Evolutionary conservation across 2,888 invertebrate species (phyloP), one percentile per base, ranked within the genome.

Genomic region (Rugalucina vietnamica): DNA sequence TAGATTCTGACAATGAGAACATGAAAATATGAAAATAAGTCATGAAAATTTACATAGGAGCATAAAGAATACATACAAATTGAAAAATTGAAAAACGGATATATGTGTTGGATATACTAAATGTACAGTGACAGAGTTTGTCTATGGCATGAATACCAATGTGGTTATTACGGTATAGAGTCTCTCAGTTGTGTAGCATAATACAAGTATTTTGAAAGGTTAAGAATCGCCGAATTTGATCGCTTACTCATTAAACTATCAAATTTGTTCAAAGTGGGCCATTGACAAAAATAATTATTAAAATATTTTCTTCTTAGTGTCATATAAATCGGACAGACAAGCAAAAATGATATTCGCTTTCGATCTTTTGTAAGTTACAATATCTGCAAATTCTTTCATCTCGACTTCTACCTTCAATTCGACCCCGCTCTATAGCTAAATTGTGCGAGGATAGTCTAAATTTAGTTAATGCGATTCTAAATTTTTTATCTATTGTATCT

Each of bases 361-460:
- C 70, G 21, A 73, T 71, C 37, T 12, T 14, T 32, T 73, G n/a
- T 36, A 73, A 27, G 34, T 72, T 70, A 73, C 81, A 81, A 29
- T 54, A 24, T 18, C 29, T 70, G 27, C 57, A 75, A n/a, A n/a
- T 60, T 77, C 77, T 54, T 65, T 81, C 65, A 18, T 65, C 50
- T 73, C 76, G 39, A 43, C 43, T 32, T 12, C n/a, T 77, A 37
- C 65, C 36, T 29, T 34, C 27, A 49, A 60, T 32, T 81, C 81
- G 54, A 10, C 76, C 81, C 12, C 3, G 29, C 43, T 81, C 43
- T 18, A 81, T 77, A 12, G n/a, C 18, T n/a, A 76, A 37, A 18
- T 76, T 10, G 34, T 81, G 76, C 12, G 77, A 50, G 2, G 81
- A 81, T 27, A 39, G 14, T 77, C 81, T 71, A 49, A 81, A 50